phyloP scores from a whole-genome alignment of 2,113 vertebrate genomes.

The Dipodomys ordii region DNA sequence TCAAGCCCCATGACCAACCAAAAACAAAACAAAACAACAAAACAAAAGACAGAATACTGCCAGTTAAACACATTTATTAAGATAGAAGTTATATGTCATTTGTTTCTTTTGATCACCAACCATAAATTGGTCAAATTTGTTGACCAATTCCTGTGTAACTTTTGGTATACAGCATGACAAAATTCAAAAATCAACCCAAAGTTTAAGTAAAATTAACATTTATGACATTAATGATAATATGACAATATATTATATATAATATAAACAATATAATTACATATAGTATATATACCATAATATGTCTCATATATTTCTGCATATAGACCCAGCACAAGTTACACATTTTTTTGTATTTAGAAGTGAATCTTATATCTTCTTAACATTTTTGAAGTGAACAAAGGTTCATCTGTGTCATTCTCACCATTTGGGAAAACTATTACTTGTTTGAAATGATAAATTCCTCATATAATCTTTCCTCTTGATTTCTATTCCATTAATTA shows the following conservation, averaged over 20 bases:
- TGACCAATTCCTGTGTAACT: not conserved
- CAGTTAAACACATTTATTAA: not conserved
- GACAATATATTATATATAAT: not conserved
- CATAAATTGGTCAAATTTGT: not conserved
- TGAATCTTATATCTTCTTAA: slow-evolving; percentile 25
- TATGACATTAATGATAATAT: not conserved
- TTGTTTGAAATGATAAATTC: slow-evolving; percentile 48
- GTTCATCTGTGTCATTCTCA: not conserved
- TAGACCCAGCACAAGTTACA: not conserved
- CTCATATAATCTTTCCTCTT: slow-evolving; percentile 42
- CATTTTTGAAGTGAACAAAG: not conserved
- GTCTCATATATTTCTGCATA: not conserved
- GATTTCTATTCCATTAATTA: slow-evolving; percentile 51
- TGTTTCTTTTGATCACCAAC: not conserved
- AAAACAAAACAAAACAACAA: too few species aligned
- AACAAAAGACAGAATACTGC: not conserved
- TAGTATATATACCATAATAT: too few species aligned
- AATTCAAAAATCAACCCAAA: not conserved
- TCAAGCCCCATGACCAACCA: too few species aligned
- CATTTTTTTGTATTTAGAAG: not conserved
- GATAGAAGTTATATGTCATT: not conserved
- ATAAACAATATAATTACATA: not conserved
- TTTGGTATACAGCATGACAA: not conserved
- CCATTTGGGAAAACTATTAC: slow-evolving; percentile 38
- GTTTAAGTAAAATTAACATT: slow-evolving; percentile 33